Conservation (phyloP, 2,888 invertebrate genomes). For the Drosophila setosimentum region DNA sequence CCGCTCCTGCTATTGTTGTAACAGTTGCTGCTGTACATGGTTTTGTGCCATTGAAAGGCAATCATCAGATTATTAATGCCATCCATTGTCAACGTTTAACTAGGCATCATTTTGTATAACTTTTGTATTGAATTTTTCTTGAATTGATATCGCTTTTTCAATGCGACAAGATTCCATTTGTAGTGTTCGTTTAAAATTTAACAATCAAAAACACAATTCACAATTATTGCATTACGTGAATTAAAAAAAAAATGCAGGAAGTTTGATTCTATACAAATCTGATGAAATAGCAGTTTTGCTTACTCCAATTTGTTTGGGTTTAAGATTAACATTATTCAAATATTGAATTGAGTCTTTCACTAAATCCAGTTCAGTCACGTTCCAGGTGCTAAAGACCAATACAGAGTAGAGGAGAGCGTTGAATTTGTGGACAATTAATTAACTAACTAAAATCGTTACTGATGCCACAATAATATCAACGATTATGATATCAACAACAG, state of each 20-base stretch:
- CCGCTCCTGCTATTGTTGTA: not conserved
- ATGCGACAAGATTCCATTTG: not conserved
- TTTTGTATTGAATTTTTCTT: not conserved
- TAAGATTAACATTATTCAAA: not conserved
- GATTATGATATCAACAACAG: conserved; percentile 14
- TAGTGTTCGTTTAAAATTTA: not conserved
- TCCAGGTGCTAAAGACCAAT: conserved; percentile 18
- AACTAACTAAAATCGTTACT: conserved; percentile 46
- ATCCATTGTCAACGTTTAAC: conserved; percentile 31
- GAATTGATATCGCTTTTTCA: not conserved
- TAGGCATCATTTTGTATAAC: conserved; percentile 2
- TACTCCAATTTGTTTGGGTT: not conserved
- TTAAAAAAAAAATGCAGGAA: too few relatives aligned
- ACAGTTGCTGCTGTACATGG: conserved; percentile 13
- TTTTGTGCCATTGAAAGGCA: conserved; percentile 59
- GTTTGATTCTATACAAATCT: not conserved
- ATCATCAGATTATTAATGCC: conserved; percentile 51
- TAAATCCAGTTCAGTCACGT: conserved; percentile 55
- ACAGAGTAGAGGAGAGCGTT: not conserved
- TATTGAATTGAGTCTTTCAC: not conserved
- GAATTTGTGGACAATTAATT: conserved; percentile 54
- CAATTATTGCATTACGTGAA: not conserved
- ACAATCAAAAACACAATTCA: too few relatives aligned
- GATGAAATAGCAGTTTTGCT: not conserved
- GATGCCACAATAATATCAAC: conserved; percentile 26